phyloP scores from a whole-genome alignment of 2,888 invertebrate genomes.

The Neoitamus cyanurus region DNA sequence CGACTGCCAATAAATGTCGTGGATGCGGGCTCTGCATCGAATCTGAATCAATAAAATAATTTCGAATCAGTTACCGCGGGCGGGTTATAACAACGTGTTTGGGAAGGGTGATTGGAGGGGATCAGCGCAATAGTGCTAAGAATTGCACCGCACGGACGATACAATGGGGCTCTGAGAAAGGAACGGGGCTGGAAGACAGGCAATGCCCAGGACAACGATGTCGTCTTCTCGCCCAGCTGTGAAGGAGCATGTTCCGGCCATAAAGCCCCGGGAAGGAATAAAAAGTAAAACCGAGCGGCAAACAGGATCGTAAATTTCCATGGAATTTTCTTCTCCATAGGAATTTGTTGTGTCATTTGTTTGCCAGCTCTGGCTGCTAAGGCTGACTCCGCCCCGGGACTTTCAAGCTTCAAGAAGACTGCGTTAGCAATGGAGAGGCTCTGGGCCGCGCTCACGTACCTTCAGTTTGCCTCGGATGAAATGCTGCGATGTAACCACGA shows the following conservation, averaged over 20 bases:
- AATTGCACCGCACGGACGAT: too few relatives aligned
- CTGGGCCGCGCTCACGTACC: slow-evolving; percentile 57
- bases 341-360: slow-evolving; percentile 8
- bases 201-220: neutral
- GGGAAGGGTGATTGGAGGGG: too few relatives aligned
- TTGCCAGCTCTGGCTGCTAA: neutral
- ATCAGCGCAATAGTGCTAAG: too few relatives aligned
- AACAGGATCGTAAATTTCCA: slow-evolving; percentile 9
- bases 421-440: neutral
- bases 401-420: neutral
- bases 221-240: neutral
- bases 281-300: slow-evolving; percentile 16
- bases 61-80: neutral
- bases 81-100: neutral
- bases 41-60: slow-evolving; percentile 62
- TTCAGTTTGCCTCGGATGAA: slow-evolving; percentile 70
- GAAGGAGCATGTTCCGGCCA: slow-evolving; percentile 37
- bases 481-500: slow-evolving; percentile 68
- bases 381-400: neutral
- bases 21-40: slow-evolving; percentile 75
- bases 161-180: too few relatives aligned
- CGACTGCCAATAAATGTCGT: slow-evolving; percentile 75
- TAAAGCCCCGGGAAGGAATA: neutral
- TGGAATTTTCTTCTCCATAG: slow-evolving; percentile 25
- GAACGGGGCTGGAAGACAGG: neutral